These are phyloP conservation scores for Cyrtorhinus lividipennis DNA, from an alignment of 1,140 invertebrate genomes.

Conservation along the genomic window DNA sequence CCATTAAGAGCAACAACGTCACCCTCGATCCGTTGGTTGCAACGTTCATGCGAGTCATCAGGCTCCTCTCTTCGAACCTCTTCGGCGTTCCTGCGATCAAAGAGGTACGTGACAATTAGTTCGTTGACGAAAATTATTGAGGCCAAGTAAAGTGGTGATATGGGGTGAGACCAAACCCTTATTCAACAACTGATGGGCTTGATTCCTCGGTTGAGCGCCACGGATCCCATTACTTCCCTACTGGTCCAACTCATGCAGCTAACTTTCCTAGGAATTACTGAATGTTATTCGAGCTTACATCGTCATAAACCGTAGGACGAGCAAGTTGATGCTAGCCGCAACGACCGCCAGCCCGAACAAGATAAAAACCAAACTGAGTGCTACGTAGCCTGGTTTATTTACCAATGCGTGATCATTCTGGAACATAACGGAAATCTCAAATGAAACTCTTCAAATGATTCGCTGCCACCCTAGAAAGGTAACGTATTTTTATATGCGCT, in stretches of 20 bases:
- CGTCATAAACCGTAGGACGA: slow-evolving; percentile 95
- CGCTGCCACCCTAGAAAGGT: no score
- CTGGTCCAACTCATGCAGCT: background rate
- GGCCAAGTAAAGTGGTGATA: background rate
- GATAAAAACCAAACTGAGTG: slow-evolving; percentile 92
- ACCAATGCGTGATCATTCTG: slow-evolving; percentile 88
- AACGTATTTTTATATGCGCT: no score
- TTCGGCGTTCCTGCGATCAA: slow-evolving; percentile 25
- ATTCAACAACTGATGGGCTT: no score
- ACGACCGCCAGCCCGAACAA: slow-evolving; percentile 95
- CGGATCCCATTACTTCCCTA: no score
- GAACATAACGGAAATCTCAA: slow-evolving; percentile 25
- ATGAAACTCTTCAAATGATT: background rate
- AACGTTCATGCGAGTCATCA: slow-evolving; percentile 43
- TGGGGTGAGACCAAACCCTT: no score
- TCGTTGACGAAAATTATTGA: background rate
- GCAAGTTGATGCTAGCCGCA: slow-evolving; percentile 92
- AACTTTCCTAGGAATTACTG: background rate
- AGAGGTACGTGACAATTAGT: background rate
- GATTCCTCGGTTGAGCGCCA: no score
- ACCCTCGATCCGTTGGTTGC: slow-evolving; percentile 60
- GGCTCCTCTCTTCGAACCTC: slow-evolving; percentile 62
- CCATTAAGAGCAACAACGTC: slow-evolving; percentile 60
- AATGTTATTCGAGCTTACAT: slow-evolving; percentile 46
- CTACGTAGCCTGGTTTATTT: slow-evolving; percentile 88